Conservation (phyloP, 2,888 invertebrate species). For the Holacanthella duospinosa region DNA sequence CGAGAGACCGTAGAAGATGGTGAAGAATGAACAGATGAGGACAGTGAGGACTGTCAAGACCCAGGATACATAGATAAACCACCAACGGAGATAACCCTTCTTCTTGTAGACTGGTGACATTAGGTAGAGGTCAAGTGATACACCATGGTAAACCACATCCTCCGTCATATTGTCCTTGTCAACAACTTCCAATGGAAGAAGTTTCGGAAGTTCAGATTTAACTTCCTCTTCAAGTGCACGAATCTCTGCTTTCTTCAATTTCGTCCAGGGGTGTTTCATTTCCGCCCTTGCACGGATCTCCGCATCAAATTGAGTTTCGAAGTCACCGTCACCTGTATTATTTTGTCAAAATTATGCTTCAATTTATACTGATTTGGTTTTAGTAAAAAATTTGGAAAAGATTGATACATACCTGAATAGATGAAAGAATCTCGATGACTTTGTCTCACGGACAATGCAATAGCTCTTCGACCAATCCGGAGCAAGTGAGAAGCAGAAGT, state of each 20-base stretch:
- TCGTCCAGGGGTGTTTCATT: background rate
- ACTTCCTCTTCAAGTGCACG: conserved; percentile 9
- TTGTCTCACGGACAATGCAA: conserved; percentile 16
- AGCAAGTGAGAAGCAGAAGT: background rate
- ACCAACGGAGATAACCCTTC: conserved; percentile 18
- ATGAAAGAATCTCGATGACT: conserved; percentile 16
- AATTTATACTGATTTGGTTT: no score
- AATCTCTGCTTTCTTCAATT: conserved; percentile 2
- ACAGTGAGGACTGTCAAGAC: conserved; percentile 12
- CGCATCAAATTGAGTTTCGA: background rate
- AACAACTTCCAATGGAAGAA: background rate
- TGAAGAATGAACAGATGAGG: conserved; percentile 8
- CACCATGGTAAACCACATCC: background rate
- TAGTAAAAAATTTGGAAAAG: no score
- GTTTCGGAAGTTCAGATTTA: background rate
- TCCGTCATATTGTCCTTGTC: background rate
- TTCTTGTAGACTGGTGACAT: conserved; percentile 11
- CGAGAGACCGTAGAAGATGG: conserved; percentile 17
- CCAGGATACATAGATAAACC: conserved; percentile 26
- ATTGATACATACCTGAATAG: conserved; percentile 8
- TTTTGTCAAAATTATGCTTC: no score
- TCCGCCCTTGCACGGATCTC: background rate
- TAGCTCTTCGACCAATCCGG: conserved; percentile 16
- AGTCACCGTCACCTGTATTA: no score
- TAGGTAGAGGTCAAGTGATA: conserved; percentile 16